Conservation (phyloP, 37 sponge, comb jelly and placozoan genomes). For the Chondrosia reniformis region DNA sequence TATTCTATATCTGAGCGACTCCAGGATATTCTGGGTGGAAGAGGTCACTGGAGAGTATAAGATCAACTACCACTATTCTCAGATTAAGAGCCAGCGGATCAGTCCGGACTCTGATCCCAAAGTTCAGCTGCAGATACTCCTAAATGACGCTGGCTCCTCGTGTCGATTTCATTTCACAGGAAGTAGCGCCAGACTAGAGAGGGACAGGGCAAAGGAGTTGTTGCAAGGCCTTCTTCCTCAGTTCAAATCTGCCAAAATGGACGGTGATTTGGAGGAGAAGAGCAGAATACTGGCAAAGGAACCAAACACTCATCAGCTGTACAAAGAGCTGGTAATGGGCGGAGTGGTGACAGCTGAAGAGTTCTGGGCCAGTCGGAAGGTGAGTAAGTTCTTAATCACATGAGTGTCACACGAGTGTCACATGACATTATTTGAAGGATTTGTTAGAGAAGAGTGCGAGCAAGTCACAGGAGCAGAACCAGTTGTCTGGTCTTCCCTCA, state of each 20-base stretch:
- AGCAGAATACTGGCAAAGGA: constrained; percentile 48
- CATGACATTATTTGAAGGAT: not conserved
- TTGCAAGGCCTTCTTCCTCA: constrained; percentile 39
- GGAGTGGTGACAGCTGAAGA: constrained; percentile 79
- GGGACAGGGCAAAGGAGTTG: constrained; percentile 47
- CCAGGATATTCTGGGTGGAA: constrained; percentile 71
- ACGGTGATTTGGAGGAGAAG: constrained; percentile 71
- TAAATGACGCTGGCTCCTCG: constrained; percentile 31
- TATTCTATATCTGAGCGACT: constrained; percentile 49
- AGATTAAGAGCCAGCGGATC: constrained; percentile 77
- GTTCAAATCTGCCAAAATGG: constrained; percentile 27
- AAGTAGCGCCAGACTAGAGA: constrained; percentile 25
- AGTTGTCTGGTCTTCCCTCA: constrained; percentile 64
- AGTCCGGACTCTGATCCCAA: constrained; percentile 78
- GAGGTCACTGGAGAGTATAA: constrained; percentile 40
- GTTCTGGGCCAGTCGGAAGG: constrained; percentile 87
- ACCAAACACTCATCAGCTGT: constrained; percentile 62
- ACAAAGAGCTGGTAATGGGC: constrained; percentile 78
- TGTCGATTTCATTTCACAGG: constrained; percentile 77
- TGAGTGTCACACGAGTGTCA: too few relatives aligned
- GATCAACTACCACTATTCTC: constrained; percentile 39
- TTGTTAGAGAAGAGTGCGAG: not conserved
- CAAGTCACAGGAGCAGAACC: constrained; percentile 20
- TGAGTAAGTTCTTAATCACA: too few relatives aligned
- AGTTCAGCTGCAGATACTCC: constrained; percentile 81